Conservation (phyloP, 92 coral and sea anemone genomes). For the Montipora capitata region DNA sequence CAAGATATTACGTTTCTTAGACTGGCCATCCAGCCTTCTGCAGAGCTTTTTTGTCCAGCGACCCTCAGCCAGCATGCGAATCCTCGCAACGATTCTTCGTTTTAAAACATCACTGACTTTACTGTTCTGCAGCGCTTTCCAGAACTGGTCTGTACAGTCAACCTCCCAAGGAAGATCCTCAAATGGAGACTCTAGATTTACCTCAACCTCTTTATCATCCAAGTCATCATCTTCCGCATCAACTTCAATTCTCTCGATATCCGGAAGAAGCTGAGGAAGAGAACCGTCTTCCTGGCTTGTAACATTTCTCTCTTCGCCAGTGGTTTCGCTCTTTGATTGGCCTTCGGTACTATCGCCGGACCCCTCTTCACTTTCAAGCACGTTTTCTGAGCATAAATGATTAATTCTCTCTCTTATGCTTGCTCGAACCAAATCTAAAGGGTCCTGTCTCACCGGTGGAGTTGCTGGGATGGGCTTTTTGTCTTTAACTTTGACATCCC, state of each 20-base stretch:
- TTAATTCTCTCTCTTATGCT: slow-evolving; percentile 32
- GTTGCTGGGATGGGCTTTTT: slow-evolving; percentile 23
- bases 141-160: slow-evolving; percentile 93
- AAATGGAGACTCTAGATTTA: slow-evolving; percentile 81
- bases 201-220: slow-evolving; percentile 37
- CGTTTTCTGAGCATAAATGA: slow-evolving; percentile 18
- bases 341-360: slow-evolving; percentile 11
- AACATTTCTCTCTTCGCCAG: background rate
- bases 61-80: slow-evolving; percentile 94
- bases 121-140: slow-evolving; percentile 87
- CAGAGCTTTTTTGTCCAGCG: slow-evolving; percentile 85
- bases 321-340: background rate
- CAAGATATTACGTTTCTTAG: slow-evolving; percentile 80
- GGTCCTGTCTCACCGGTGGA: slow-evolving; percentile 38
- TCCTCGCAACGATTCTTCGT: slow-evolving; percentile 73
- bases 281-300: slow-evolving; percentile 15
- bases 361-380: background rate
- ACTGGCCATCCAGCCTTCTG: slow-evolving; percentile 83
- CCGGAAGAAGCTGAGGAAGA: slow-evolving; percentile 9
- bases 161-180: slow-evolving; percentile 97
- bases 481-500: background rate
- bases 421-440: slow-evolving; percentile 52
- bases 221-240: slow-evolving; percentile 36
- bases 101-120: slow-evolving; percentile 69
- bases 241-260: slow-evolving; percentile 38